These are phyloP conservation scores for Romanomermis culicivorax DNA, from an alignment of 2,888 invertebrate genomes.

Conservation along the genomic window DNA sequence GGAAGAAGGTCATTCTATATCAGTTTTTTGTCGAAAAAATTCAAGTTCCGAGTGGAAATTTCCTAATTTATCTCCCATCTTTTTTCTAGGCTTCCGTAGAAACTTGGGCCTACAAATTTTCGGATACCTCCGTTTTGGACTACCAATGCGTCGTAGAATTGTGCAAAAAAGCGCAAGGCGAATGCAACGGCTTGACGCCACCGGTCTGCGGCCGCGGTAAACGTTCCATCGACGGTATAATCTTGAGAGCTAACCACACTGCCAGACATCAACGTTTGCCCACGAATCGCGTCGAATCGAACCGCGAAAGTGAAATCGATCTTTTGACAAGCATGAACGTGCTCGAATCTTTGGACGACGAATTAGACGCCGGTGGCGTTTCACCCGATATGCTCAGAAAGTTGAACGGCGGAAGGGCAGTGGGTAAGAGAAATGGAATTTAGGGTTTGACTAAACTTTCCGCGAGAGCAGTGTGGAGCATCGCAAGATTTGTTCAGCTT, in stretches of 20 bases:
- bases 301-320: conserved; percentile 10
- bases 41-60: too few relatives aligned
- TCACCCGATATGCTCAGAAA: neutral
- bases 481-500: too few relatives aligned
- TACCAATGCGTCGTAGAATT: conserved; percentile 23
- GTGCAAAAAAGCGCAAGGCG: conserved; percentile 19
- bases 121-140: conserved; percentile 21
- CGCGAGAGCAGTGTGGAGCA: too few relatives aligned
- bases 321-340: conserved; percentile 14
- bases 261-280: neutral
- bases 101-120: conserved; percentile 25
- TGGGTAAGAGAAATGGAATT: too few relatives aligned
- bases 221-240: neutral
- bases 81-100: conserved; percentile 21
- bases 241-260: neutral
- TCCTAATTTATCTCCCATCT: neutral
- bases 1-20: too few relatives aligned
- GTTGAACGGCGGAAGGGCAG: neutral
- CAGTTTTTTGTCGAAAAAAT: too few relatives aligned
- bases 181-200: conserved; percentile 22
- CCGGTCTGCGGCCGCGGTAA: conserved; percentile 17
- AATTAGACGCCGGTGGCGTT: neutral
- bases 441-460: too few relatives aligned
- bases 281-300: neutral
- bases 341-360: conserved; percentile 13